These are phyloP conservation scores for Phataginus tricuspis DNA, from an alignment of 2,797 vertebrate species.

Conservation along the genomic window DNA sequence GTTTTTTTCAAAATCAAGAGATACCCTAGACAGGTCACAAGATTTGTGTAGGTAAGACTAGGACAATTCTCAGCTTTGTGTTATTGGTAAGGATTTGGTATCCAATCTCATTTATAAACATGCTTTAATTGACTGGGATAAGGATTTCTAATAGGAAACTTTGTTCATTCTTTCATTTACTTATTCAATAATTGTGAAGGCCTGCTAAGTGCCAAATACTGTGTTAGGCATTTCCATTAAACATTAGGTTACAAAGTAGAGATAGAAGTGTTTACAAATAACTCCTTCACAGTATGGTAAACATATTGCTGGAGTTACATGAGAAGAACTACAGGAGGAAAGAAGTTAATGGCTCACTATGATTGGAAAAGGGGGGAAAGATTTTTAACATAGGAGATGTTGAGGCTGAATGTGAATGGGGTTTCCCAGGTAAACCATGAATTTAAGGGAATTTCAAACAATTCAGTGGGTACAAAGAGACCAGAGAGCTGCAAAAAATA, in stretches of 20 bases:
- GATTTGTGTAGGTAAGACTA: conserved; percentile 60
- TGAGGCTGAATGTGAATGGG: background rate
- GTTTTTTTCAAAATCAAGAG: conserved; percentile 48
- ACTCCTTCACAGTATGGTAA: background rate
- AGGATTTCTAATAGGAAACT: background rate
- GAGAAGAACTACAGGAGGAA: background rate
- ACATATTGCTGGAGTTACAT: background rate
- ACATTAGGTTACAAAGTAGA: background rate
- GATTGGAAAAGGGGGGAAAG: background rate
- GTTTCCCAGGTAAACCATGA: conserved; percentile 14
- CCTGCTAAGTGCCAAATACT: background rate
- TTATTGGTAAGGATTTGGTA: background rate
- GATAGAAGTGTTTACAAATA: background rate
- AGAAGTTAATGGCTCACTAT: background rate
- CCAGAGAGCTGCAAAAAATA: background rate
- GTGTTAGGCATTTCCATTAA: background rate
- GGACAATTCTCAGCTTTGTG: conserved; percentile 32
- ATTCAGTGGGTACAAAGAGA: background rate
- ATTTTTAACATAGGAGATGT: background rate
- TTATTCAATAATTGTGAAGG: conserved; percentile 22
- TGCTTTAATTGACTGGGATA: background rate
- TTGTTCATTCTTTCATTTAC: background rate
- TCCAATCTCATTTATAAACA: background rate
- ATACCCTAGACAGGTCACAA: background rate
- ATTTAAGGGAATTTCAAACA: background rate